Base-by-base conservation (phyloP, 1,140 invertebrate genomes). In the Caenorhabditis brenneri region DNA sequence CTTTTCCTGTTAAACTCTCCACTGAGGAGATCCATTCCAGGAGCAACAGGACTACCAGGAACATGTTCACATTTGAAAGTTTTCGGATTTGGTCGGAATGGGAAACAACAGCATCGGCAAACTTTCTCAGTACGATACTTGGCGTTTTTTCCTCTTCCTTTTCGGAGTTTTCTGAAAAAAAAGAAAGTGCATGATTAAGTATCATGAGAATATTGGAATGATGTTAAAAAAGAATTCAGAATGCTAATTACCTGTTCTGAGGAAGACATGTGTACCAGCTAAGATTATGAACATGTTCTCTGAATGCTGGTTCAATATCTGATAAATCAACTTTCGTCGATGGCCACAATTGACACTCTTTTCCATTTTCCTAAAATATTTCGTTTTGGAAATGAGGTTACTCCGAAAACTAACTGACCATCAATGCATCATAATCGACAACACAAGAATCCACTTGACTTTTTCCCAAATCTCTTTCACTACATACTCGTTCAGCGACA, bases 21-120 rank as follows among this genome's bases (percentile, higher is more conserved):
- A 33, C 58, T 24, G 15, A 86, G 49, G 16, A 83, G 27, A 22
- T 91, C 87, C 84, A 86, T 83, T 65, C 89, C 89, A n/a, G 88
- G 89, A 22, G 89, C 89, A 29, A 48, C 12, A 1, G 89, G 88
- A 15, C 79, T 46, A 2, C 87, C 87, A 33, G 81, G 65, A 42
- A 85, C 53, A 80, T 90, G 85, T 80, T 90, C 89, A 80, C 89
- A 90, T 60, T 88, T 85, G 65, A 88, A 89, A 9, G 88, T 91
- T 29, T 85, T 82, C 19, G 84, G 87, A 86, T 87, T 87, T 6
- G 87, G 84, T 3, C 81, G 84, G 87, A 91, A 90, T 60, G 89
- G 89, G 79, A 88, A 90, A 74, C 89, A 91, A 82, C 90, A 90
- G 79, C 89, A 90, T 19, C 89, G 81, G 82, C 89, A 91, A 12